Percentiles rank a stretch among this genome's conserved stretches.
These are phyloP conservation scores for Rhea pennata DNA, from an alignment of 2,113 vertebrate species.

Conservation along the genomic window DNA sequence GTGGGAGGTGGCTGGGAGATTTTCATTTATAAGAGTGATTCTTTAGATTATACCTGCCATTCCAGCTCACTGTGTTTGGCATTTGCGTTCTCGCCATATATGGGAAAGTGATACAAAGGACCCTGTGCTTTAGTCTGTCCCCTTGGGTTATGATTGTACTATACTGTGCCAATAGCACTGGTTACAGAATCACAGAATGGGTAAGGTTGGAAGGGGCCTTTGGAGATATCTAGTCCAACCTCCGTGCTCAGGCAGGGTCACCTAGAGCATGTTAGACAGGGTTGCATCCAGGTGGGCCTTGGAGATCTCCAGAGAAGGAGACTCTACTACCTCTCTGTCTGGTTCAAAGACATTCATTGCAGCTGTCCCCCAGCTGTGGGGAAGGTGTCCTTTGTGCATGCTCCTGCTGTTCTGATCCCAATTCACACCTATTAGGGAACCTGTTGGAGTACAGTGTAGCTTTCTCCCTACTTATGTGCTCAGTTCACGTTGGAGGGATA, in stretches of 20 bases:
- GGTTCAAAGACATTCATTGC: background rate
- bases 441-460: rapidly evolving
- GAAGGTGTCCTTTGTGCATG: background rate
- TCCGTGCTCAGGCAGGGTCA: no score
- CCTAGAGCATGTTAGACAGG: no score
- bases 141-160: no score
- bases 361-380: background rate
- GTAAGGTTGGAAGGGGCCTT: no score
- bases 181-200: no score
- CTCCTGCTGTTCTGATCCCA: background rate
- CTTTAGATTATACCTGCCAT: background rate
- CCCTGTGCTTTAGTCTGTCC: background rate
- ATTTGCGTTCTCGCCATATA: background rate
- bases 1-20: background rate
- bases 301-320: no score
- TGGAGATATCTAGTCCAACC: no score
- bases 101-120: no score
- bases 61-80: background rate
- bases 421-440: background rate
- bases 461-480: background rate
- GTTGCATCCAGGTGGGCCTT: no score
- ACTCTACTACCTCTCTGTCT: no score
- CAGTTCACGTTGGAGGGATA: background rate
- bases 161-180: no score
- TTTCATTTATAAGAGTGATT: background rate